Conservation (phyloP, 2,797 vertebrate species). For the Bradypodion pumilum region DNA sequence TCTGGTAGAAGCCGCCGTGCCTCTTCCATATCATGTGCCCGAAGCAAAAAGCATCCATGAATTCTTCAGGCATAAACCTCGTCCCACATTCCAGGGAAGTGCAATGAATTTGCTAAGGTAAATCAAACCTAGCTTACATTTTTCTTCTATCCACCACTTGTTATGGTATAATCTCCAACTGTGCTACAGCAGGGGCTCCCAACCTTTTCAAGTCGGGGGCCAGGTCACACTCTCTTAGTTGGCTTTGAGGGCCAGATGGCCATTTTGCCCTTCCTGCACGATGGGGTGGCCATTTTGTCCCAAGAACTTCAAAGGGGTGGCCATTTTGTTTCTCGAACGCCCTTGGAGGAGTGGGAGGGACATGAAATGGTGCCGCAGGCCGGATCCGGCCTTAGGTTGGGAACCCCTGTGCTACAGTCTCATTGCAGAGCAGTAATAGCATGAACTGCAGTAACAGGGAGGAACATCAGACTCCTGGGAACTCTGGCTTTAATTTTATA, state of each 20-base stretch:
- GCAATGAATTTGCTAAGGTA: constrained; percentile 94
- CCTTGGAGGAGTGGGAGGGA: too few species aligned
- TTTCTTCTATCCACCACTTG: neutral
- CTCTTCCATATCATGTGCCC: constrained; percentile 94
- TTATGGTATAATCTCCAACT: too few species aligned
- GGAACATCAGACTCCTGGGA: neutral
- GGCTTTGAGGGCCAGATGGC: too few species aligned
- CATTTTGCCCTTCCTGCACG: too few species aligned
- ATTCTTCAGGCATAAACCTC: constrained; percentile 85
- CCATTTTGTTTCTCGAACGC: too few species aligned
- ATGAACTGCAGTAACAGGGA: neutral
- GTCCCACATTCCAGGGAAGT: constrained; percentile 81
- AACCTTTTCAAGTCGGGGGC: too few species aligned
- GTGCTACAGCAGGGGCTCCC: neutral
- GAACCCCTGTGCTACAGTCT: neutral
- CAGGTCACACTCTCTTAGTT: too few species aligned
- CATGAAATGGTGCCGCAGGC: too few species aligned
- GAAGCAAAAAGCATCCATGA: constrained; percentile 90
- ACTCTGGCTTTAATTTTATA: neutral
- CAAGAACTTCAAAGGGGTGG: too few species aligned
- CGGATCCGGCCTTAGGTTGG: too few species aligned
- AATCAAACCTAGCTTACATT: constrained; percentile 47
- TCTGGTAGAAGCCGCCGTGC: constrained; percentile 84
- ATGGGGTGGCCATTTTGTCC: too few species aligned
- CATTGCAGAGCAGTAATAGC: neutral